phyloP scores from a whole-genome alignment of 2,888 invertebrate species.

The Rotaria socialis region DNA sequence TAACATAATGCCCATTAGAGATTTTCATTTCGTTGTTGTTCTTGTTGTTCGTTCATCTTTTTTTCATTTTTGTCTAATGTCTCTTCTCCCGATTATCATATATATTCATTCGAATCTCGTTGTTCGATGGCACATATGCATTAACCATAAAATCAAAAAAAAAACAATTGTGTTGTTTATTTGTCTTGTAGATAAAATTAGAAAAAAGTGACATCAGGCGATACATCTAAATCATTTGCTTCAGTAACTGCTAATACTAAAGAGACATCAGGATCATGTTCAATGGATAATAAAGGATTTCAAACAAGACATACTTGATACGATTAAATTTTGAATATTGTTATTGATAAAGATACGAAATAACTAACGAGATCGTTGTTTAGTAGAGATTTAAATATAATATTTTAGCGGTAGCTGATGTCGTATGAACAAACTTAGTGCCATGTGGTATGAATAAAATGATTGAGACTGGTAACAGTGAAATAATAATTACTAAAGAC shows the following conservation, averaged over 20 bases:
- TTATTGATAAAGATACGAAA: slow-evolving; percentile 60
- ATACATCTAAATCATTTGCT: neutral
- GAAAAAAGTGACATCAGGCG: neutral
- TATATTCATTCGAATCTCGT: neutral
- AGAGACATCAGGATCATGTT: neutral
- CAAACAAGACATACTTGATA: slow-evolving; percentile 38
- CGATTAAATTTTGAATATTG: slow-evolving; percentile 42
- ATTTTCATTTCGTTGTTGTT: neutral
- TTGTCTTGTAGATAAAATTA: neutral
- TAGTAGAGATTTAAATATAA: slow-evolving; percentile 37
- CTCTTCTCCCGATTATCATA: neutral
- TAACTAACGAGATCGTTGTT: slow-evolving; percentile 67
- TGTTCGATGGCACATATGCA: neutral
- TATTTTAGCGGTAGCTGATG: slow-evolving; percentile 87
- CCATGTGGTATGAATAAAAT: slow-evolving; percentile 99
- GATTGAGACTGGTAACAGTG: slow-evolving; percentile 94
- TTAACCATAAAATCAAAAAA: neutral
- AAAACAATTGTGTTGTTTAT: neutral
- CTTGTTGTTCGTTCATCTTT: neutral
- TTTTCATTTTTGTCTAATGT: neutral
- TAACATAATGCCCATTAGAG: slow-evolving; percentile 1
- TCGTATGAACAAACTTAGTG: slow-evolving; percentile 93
- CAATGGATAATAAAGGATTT: neutral
- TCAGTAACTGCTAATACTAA: neutral
- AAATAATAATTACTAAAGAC: slow-evolving; percentile 98